Percentiles rank a stretch among this genome's conserved stretches.
phyloP scores from a whole-genome alignment of 2,113 vertebrate genomes.

The Grus americana region DNA sequence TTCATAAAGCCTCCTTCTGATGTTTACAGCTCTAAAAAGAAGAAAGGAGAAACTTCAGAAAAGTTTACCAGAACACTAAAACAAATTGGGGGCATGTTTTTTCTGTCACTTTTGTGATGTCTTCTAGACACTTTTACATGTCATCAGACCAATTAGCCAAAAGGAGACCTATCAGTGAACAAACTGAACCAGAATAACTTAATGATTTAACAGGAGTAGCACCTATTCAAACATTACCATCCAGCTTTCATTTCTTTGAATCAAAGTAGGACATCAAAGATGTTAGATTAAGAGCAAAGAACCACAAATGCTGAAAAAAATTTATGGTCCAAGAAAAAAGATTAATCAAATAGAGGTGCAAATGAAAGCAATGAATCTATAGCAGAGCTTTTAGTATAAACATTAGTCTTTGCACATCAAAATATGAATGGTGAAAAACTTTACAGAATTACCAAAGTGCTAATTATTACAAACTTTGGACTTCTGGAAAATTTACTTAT shows the following conservation, averaged over 20 bases:
- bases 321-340: background rate
- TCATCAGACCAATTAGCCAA: conserved; percentile 29
- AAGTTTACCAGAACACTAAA: conserved; percentile 3
- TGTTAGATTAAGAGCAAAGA: background rate
- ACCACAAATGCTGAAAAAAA: background rate
- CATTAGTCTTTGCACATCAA: background rate
- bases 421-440: background rate
- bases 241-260: background rate
- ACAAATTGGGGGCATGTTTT: background rate
- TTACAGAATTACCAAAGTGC: background rate
- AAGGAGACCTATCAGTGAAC: background rate
- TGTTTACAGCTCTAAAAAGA: conserved; percentile 5
- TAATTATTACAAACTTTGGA: background rate
- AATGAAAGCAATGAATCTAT: conserved; percentile 16
- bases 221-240: conserved; percentile 11
- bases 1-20: conserved; percentile 15
- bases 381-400: background rate
- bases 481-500: background rate
- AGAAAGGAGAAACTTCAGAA: background rate
- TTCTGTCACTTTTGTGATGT: background rate
- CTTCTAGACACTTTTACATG: background rate
- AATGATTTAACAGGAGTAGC: background rate
- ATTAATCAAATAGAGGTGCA: conserved; percentile 8
- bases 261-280: conserved; percentile 51
- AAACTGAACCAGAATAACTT: background rate